Evolutionary conservation across 1,140 invertebrate species (phyloP), one percentile per base, ranked within the genome.

Genomic region (Meloidogyne exigua): DNA sequence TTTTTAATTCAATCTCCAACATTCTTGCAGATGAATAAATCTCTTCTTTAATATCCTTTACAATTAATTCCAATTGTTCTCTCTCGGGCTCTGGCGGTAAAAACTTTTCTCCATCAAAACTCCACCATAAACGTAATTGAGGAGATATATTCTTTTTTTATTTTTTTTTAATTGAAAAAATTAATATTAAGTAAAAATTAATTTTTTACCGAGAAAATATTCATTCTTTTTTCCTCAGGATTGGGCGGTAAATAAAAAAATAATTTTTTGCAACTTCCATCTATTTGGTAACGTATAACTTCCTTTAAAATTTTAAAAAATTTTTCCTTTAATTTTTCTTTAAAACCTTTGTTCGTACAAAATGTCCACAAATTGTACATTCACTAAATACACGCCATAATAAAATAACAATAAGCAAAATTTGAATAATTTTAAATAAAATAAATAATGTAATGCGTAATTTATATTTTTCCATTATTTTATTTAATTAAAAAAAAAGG

Each of bases 61-160:
- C 25, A 73, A 25, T 64, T 23, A 18, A 5, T 32, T 65, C 12
- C 23, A 73, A 23, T 64, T 73, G 57, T n/a, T 73, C 25, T 25
- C 62, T 62, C 5, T 42, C 65, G 1, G 72, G 72, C 5, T 39
- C 23, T 36, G 72, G 28, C 36, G 72, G 72, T 13, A 73, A 32
- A 21, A 73, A 73, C 4, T 62, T 64, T 39, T 62, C 62, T 23
- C 72, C 72, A 7, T 73, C 72, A 65, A 62, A 73, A 36, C 62
- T 57, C 72, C 72, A 73, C 72, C 72, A 73, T 15, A 73, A 65
- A n/a, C 72, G 72, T 23, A 73, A 65, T 15, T 65, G 57, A 5
- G 72, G 49, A 1, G 32, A 65, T 11, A 57, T 57, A 57, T 57
- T 57, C 49, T 57, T 57, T 49, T 49, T 49, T 49, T 49, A n/a